Percentiles rank a stretch among this genome's conserved stretches.
Evolutionary conservation across 2,888 invertebrate species (phyloP).

Genomic region (Dicranocentrus wangi): DNA sequence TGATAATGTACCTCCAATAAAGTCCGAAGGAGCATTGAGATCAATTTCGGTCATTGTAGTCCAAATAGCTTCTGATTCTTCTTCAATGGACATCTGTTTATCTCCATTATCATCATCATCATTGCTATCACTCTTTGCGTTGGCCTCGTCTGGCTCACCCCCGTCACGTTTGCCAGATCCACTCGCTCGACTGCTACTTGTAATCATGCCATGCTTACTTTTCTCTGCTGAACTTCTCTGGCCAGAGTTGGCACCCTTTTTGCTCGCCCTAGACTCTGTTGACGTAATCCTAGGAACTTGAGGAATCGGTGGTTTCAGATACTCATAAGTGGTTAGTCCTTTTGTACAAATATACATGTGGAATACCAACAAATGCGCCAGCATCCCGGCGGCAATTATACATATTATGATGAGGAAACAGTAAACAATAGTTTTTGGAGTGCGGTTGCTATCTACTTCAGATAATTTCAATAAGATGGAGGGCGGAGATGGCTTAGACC

Average conservation of each 20-base stretch:
- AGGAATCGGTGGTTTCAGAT: conserved; percentile 78
- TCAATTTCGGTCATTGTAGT: conserved; percentile 73
- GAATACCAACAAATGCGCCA: conserved; percentile 89
- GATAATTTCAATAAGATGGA: conserved; percentile 16
- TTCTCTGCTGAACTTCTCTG: conserved; percentile 21
- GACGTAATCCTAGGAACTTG: conserved; percentile 7
- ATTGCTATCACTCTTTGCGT: background rate
- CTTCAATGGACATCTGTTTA: conserved; percentile 51
- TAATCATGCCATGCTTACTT: background rate
- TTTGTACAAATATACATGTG: conserved; percentile 89
- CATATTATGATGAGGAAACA: conserved; percentile 82
- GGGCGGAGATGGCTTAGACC: background rate
- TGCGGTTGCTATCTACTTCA: conserved; percentile 57
- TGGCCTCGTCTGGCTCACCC: background rate
- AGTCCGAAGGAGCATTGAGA: conserved; percentile 66
- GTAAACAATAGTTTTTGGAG: conserved; percentile 76
- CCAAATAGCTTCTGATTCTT: conserved; percentile 70
- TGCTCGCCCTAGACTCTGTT: conserved; percentile 11
- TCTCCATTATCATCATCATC: conserved; percentile 17
- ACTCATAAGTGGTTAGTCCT: conserved; percentile 92
- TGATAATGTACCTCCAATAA: conserved; percentile 51
- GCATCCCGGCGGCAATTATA: conserved; percentile 84
- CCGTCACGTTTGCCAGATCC: background rate
- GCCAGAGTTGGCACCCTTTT: conserved; percentile 37
- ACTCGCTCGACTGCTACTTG: conserved; percentile 20